These are phyloP conservation scores for Scomber colias DNA, from an alignment of 2,113 vertebrate species.

Conservation along the genomic window DNA sequence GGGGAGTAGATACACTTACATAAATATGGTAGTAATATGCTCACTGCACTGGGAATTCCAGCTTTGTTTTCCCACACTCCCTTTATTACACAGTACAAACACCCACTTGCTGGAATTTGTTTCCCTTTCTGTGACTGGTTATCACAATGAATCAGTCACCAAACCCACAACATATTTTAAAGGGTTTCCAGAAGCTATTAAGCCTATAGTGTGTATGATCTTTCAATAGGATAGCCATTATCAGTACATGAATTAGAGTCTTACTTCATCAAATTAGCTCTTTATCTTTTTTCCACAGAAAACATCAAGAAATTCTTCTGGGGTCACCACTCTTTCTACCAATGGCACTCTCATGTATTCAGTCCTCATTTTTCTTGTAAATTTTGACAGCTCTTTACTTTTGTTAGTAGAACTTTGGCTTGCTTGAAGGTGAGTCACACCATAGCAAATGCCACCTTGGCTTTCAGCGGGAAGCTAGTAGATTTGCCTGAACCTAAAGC, in stretches of 20 bases:
- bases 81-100: not conserved
- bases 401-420: constrained; percentile 24
- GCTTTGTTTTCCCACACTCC: too few species aligned
- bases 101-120: not conserved
- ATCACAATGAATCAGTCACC: not conserved
- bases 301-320: not conserved
- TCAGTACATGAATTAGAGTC: not conserved
- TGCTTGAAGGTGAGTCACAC: constrained; percentile 8
- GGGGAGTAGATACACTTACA: not conserved
- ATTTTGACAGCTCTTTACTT: constrained; percentile 23
- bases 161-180: not conserved
- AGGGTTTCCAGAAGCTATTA: not conserved
- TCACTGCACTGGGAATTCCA: too few species aligned
- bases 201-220: not conserved
- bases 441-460: constrained; percentile 19
- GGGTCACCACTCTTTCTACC: constrained; percentile 9
- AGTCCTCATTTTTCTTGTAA: constrained; percentile 11
- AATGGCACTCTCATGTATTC: not conserved
- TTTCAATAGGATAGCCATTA: not conserved
- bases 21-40: too few species aligned
- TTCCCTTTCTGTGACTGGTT: not conserved
- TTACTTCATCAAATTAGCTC: not conserved
- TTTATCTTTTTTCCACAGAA: constrained; percentile 1
- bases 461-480: not conserved
- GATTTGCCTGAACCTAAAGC: not conserved